Percentiles rank a stretch among this genome's conserved stretches.
These are phyloP conservation scores for Drosophila seclusa DNA, from an alignment of 2,888 invertebrate species.

Conservation along the genomic window DNA sequence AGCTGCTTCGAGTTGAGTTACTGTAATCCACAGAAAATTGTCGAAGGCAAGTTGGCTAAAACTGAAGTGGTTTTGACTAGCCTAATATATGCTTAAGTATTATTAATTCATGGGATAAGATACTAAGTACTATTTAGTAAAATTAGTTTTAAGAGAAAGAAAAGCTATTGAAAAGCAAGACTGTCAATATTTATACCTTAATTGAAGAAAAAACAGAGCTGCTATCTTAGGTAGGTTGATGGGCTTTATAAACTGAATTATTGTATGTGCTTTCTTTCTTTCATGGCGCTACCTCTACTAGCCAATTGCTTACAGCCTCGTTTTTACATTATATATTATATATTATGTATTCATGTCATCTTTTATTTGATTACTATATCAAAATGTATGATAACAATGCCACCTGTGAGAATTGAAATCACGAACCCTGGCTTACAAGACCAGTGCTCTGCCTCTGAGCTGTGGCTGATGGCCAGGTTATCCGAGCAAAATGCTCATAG, in stretches of 20 bases:
- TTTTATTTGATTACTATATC: no score
- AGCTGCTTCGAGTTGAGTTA: neutral
- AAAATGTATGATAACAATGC: slow-evolving; percentile 84
- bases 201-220: no score
- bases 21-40: neutral
- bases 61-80: neutral
- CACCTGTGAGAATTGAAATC: slow-evolving; percentile 96
- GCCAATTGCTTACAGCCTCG: neutral
- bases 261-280: neutral
- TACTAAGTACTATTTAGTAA: neutral
- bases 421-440: slow-evolving; percentile 96
- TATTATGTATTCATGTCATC: neutral
- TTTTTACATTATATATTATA: no score
- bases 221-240: neutral
- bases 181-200: no score
- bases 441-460: slow-evolving; percentile 96
- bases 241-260: neutral
- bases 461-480: slow-evolving; percentile 67
- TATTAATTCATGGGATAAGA: neutral
- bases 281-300: neutral
- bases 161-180: neutral
- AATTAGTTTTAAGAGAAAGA: neutral
- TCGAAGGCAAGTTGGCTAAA: neutral
- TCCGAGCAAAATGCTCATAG: neutral
- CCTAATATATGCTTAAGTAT: neutral